Base-by-base conservation (phyloP, 2,797 vertebrate species). In the Helarctos malayanus region DNA sequence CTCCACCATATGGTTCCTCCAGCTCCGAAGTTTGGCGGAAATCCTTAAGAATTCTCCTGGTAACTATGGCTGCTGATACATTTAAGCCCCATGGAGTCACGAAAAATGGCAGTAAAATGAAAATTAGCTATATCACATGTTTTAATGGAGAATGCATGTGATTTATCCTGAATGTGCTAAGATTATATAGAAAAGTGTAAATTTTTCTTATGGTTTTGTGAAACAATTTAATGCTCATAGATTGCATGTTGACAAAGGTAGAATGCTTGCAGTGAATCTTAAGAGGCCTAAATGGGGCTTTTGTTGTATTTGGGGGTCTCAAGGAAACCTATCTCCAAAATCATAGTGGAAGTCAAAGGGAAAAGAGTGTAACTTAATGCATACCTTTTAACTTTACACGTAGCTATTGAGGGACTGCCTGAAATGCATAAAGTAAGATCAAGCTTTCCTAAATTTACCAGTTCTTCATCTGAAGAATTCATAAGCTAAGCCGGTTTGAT, bases 281-380 rank as follows among this genome's bases (percentile, higher is more conserved):
- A 95, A 96, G 90, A 97, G 86, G 41, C 59, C 85, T 97, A 97
- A 96, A 92, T 93, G 96, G 69, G 94, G 85, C 94, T 98, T 94
- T 98, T 95, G 96, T 96, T 97, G 94, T 97, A 90, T 97, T 98
- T 95, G 41, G 57, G 75, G 93, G 95, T 97, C 95, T 98, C 95
- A 68, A 89, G 63, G 87, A 96, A 97, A 94, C 82, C 35, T 82
- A 83, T 97, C 88, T 96, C 85, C n/a, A 79, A 97, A 96, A 91
- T 97, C 57, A 47, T 96, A 95, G 97, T 96, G 94, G 49, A 97
- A 98, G 95, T 97, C 88, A 97, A 97, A 97, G 88, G 86, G 82
- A 97, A 97, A 96, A 82, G 94, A 97, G 89, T 89, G 79, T 35
- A 94, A 49, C 91, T 97, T 95, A 95, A 96, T 81, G 76, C 49